A percentile compares a stretch with the other conserved stretches of the same genome.
phyloP scores from a whole-genome alignment of 2,797 vertebrate species.

The Rhinoraja longicauda region DNA sequence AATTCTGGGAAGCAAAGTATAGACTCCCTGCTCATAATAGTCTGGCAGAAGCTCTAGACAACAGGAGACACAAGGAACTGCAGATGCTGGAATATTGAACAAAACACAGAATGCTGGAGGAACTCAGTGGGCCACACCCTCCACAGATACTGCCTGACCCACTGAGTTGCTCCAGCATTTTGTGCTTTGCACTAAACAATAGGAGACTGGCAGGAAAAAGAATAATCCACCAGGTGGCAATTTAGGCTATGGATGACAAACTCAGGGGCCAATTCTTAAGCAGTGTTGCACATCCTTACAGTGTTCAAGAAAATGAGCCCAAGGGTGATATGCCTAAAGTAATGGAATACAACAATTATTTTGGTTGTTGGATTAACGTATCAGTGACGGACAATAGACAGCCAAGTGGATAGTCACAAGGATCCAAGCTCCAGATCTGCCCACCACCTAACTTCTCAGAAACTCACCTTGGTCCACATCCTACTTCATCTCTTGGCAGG shows the following conservation, averaged over 20 bases:
- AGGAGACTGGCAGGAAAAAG: not conserved
- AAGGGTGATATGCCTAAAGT: not conserved
- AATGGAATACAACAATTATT: not conserved
- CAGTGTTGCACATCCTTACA: constrained; percentile 2
- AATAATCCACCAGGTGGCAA: not conserved
- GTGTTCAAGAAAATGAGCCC: not conserved
- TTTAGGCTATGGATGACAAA: not conserved
- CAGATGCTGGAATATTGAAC: too few species aligned
- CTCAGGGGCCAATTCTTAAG: not conserved
- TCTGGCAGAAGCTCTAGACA: constrained; percentile 18
- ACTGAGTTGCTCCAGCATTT: too few species aligned
- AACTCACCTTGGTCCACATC: not conserved
- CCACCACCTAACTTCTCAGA: not conserved
- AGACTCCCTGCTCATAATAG: not conserved
- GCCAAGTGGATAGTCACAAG: not conserved
- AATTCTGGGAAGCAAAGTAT: not conserved
- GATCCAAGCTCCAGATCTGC: not conserved
- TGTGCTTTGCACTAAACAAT: not conserved
- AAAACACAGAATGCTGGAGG: too few species aligned
- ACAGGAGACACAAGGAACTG: not conserved
- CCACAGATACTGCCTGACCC: not conserved
- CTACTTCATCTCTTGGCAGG: not conserved
- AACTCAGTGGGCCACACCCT: too few species aligned
- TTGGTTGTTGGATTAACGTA: not conserved
- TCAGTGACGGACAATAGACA: not conserved